These are phyloP conservation scores for Emydocephalus ijimae DNA, from an alignment of 2,113 vertebrate genomes.

Conservation along the genomic window DNA sequence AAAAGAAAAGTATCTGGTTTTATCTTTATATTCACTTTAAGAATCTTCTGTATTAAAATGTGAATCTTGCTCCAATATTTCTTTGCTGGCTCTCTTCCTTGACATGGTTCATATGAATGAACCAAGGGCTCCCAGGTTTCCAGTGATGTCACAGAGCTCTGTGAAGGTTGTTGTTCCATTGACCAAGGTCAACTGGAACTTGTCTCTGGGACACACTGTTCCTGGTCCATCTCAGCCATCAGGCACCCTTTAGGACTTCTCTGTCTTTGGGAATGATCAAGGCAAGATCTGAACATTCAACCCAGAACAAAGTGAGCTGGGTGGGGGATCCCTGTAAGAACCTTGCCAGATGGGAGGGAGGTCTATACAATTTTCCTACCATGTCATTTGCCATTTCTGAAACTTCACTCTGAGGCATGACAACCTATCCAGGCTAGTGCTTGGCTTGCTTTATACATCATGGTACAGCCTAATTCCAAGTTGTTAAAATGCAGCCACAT, in stretches of 20 bases:
- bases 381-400: background rate
- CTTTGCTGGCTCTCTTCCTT: background rate
- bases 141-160: slow-evolving; percentile 21
- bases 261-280: background rate
- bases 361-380: background rate
- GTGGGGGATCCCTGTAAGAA: background rate
- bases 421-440: background rate
- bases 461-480: background rate
- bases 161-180: background rate
- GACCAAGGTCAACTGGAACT: background rate
- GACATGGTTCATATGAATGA: background rate
- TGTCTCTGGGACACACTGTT: background rate
- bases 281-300: background rate
- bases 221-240: background rate
- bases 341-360: background rate
- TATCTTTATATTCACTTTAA: background rate
- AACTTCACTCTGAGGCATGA: background rate
- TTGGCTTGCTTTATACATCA: background rate
- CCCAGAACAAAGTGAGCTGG: background rate
- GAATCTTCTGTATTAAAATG: background rate
- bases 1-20: background rate
- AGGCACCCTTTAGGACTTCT: too few relatives aligned
- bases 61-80: background rate
- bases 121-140: background rate
- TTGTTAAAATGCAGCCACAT: background rate